These are phyloP conservation scores for Delia radicum DNA, from an alignment of 1,140 invertebrate species.

Conservation along the genomic window DNA sequence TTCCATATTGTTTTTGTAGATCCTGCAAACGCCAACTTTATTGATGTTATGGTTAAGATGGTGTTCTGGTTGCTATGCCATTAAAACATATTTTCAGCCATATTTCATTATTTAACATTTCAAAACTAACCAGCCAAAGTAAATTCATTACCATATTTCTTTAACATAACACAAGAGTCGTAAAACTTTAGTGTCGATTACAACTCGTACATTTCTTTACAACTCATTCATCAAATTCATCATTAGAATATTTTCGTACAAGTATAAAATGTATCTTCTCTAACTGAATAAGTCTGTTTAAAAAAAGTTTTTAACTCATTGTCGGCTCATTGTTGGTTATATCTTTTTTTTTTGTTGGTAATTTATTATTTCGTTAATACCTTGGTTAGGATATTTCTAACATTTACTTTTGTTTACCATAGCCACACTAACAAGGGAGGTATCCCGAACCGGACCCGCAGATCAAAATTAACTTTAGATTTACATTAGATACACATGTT, in stretches of 20 bases:
- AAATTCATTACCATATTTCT: constrained; percentile 19
- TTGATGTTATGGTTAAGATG: too few relatives aligned
- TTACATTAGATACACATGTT: too few relatives aligned
- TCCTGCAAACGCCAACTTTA: too few relatives aligned
- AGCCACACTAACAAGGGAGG: neutral
- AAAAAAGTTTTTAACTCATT: neutral
- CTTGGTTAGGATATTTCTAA: neutral
- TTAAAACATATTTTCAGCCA: neutral
- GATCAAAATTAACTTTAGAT: too few relatives aligned
- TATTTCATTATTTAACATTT: constrained; percentile 19
- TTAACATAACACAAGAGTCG: constrained; percentile 8
- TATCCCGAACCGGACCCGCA: too few relatives aligned
- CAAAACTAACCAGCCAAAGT: neutral
- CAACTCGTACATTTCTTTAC: constrained; percentile 9
- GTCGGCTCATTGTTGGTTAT: neutral
- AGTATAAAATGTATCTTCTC: neutral
- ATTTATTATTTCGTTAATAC: constrained; percentile 2
- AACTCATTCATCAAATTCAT: constrained; percentile 19
- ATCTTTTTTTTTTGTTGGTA: neutral
- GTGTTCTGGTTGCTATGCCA: neutral
- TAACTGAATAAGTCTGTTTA: neutral
- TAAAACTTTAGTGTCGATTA: constrained; percentile 12
- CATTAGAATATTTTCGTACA: neutral
- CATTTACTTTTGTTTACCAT: neutral
- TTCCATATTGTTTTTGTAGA: too few relatives aligned